Evolutionary conservation across 2,888 invertebrate species (phyloP).

Genomic region (Eupelmus urozonus): DNA sequence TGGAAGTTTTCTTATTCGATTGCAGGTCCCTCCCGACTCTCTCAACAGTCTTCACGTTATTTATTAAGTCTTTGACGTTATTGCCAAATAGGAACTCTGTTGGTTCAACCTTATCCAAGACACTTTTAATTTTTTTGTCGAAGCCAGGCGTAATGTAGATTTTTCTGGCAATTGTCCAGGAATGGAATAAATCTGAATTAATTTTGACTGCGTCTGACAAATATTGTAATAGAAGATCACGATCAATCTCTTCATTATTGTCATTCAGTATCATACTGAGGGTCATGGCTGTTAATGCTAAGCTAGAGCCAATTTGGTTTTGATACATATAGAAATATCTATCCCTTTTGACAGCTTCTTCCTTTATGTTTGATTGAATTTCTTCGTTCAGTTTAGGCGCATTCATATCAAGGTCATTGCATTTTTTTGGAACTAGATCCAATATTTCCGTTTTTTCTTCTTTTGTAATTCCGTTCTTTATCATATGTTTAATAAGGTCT

Average conservation of each 20-base stretch:
- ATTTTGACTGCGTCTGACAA: constrained; percentile 38
- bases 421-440: constrained; percentile 20
- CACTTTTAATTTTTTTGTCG: constrained; percentile 28
- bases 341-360: constrained; percentile 28
- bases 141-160: constrained; percentile 18
- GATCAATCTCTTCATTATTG: constrained; percentile 18
- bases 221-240: constrained; percentile 4
- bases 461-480: constrained; percentile 3
- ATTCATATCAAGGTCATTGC: constrained; percentile 33
- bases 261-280: constrained; percentile 41
- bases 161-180: constrained; percentile 22
- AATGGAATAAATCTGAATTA: constrained; percentile 15
- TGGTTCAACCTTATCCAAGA: constrained; percentile 22
- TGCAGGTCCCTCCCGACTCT: constrained; percentile 5
- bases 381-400: constrained; percentile 47
- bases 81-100: constrained; percentile 27
- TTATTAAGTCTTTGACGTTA: constrained; percentile 14
- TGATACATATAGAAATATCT: constrained; percentile 36
- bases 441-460: constrained; percentile 40
- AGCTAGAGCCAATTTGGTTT: constrained; percentile 10
- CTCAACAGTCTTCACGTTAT: constrained; percentile 6
- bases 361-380: constrained; percentile 15
- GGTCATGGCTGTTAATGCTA: constrained; percentile 4
- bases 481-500: constrained; percentile 23
- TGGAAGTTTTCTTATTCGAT: neutral